Evolutionary conservation across 35 echinoderm and acorn worm genomes (phyloP).

Genomic region (Lytechinus pictus): DNA sequence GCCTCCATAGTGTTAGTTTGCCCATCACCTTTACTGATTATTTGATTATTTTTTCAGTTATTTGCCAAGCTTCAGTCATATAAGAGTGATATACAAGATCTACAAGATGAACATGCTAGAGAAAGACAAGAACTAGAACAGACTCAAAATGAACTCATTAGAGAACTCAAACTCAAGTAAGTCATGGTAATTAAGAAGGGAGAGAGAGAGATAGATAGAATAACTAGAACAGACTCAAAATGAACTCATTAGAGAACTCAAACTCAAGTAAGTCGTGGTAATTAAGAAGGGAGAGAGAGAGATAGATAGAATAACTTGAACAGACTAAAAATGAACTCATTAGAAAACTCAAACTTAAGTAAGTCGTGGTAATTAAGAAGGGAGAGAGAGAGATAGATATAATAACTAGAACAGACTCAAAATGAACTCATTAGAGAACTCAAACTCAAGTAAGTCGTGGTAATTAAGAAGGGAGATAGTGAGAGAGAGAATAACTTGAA

Average conservation of each 20-base stretch:
- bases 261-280: constrained; percentile 63
- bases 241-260: constrained; percentile 92
- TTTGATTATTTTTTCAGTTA: too few species aligned
- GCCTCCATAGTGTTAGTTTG: too few species aligned
- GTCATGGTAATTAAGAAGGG: not conserved
- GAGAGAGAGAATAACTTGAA: too few species aligned
- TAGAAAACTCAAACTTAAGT: constrained; percentile 97
- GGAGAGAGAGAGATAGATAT: not conserved
- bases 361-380: not conserved
- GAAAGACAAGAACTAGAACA: constrained; percentile 97
- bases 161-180: constrained; percentile 99
- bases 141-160: constrained; percentile 95
- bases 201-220: not conserved
- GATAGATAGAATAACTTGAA: too few species aligned
- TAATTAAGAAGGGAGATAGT: not conserved
- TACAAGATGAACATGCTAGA: constrained; percentile 94
- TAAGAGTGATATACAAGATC: constrained; percentile 95
- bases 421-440: constrained; percentile 94
- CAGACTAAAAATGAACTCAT: too few species aligned
- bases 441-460: constrained; percentile 70
- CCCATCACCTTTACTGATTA: too few species aligned
- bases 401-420: constrained; percentile 85
- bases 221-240: constrained; percentile 92
- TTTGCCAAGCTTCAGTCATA: constrained; percentile 93
- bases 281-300: not conserved